A percentile compares a stretch with the other conserved stretches of the same genome.
Conservation (phyloP, 2,113 vertebrate genomes). For the Puntigrus tetrazona region DNA sequence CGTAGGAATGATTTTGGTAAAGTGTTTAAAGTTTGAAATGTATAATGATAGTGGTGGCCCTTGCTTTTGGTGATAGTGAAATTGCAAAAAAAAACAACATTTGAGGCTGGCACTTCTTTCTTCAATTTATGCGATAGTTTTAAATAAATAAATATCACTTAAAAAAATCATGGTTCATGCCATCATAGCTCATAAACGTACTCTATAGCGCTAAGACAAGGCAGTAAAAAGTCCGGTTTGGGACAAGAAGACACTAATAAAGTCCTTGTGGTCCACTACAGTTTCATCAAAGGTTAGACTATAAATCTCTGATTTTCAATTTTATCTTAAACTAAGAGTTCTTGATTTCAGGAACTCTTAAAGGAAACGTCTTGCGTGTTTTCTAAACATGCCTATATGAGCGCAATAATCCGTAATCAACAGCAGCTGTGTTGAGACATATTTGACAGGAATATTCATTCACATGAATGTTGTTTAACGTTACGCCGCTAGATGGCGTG, state of each 20-base stretch:
- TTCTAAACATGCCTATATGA: not conserved
- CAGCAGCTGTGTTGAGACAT: not conserved
- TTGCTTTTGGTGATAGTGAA: not conserved
- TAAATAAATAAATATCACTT: not conserved
- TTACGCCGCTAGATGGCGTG: slow-evolving; percentile 39
- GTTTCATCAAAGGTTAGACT: not conserved
- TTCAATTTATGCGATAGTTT: not conserved
- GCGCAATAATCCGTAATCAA: not conserved
- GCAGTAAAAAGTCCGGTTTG: not conserved
- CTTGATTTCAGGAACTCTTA: no score
- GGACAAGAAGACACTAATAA: not conserved
- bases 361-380: no score
- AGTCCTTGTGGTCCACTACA: not conserved
- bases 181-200: not conserved
- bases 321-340: not conserved
- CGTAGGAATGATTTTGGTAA: not conserved
- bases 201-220: not conserved
- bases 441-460: not conserved
- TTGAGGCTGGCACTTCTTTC: not conserved
- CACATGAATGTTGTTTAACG: not conserved
- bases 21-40: not conserved
- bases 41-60: not conserved
- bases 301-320: not conserved
- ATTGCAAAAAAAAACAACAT: not conserved
- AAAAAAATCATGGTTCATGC: no score